Evolutionary conservation across 2,888 invertebrate species (phyloP).

Genomic region (Nomada lathburiana): DNA sequence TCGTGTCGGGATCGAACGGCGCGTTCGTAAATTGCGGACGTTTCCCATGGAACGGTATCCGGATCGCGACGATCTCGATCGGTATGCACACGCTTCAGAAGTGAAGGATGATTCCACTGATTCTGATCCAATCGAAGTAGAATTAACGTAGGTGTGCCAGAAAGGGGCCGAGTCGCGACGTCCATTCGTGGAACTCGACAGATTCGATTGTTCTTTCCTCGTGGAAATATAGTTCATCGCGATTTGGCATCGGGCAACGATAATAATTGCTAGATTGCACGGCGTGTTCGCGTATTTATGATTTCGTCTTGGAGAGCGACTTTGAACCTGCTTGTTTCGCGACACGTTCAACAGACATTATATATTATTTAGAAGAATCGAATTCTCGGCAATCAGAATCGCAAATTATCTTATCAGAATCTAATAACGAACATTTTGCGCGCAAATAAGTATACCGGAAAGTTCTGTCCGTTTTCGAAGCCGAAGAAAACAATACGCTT

Average conservation of each 20-base stretch:
- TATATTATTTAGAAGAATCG: too few relatives aligned
- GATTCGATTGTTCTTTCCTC: neutral
- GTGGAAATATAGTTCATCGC: neutral
- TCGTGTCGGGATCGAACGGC: neutral
- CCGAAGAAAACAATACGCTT: too few relatives aligned
- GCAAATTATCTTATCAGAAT: too few relatives aligned
- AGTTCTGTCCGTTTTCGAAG: too few relatives aligned
- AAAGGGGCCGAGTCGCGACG: neutral
- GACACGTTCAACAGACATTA: too few relatives aligned
- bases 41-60: constrained; percentile 10
- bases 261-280: too few relatives aligned
- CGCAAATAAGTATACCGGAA: too few relatives aligned
- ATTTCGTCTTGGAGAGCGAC: too few relatives aligned
- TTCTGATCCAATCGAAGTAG: constrained; percentile 30
- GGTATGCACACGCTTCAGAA: constrained; percentile 30
- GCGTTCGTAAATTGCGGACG: constrained; percentile 17
- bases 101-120: constrained; percentile 50
- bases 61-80: constrained; percentile 23
- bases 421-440: too few relatives aligned
- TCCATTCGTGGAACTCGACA: neutral
- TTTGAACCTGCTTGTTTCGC: too few relatives aligned
- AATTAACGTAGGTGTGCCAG: constrained; percentile 26
- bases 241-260: neutral
- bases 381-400: too few relatives aligned
- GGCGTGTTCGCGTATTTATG: too few relatives aligned